Base-by-base conservation (phyloP, 2,113 vertebrate genomes). In the Cynocephalus volans region DNA sequence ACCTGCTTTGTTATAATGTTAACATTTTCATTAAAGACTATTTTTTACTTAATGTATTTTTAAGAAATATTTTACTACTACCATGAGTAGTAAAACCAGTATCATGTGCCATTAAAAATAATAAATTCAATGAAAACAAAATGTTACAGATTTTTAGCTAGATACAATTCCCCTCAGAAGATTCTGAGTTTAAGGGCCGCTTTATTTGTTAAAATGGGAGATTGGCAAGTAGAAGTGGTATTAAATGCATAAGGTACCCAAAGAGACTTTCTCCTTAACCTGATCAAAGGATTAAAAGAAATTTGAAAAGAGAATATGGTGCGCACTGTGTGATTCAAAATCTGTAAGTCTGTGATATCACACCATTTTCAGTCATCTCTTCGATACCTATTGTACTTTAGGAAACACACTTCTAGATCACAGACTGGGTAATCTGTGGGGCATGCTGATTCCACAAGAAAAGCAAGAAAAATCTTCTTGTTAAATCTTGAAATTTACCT, bases 21-120 rank as follows among this genome's bases (percentile, higher is more conserved):
- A 77, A 77, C 73, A 65, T 70, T 95, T 94, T 45, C 41, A 64
- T 87, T 93, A 69, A 89, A 91, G 23, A 67, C 4, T 79, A 18
- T 48, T 23, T 69, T 85, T 97, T 90, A 17, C n/a, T 81, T 85
- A 93, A 64, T n/a, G 8, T 12, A 91, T 81, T 77, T 90, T 85
- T 45, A 88, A 77, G 48, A 73, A 85, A 45, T 2, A 87, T 86
- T 82, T 88, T 69, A 48, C 65, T 85, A 36, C 10, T 72, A 41
- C 24, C 13, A 28, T 60, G 31, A 93, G 45, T 62, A 85, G n/a
- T 62, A 77, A 93, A 76, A 14, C 0, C 4, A 33, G 18, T 18
- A 52, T 60, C 5, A 41, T 52, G 6, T 92, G 13, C 10, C 33
- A 76, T 79, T 89, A 58, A 86, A 94, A 94, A 86, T 77, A 85